Percentiles rank a stretch among this genome's conserved stretches.
Evolutionary conservation across 2,888 invertebrate genomes (phyloP).

Genomic region (Theretra japonica): DNA sequence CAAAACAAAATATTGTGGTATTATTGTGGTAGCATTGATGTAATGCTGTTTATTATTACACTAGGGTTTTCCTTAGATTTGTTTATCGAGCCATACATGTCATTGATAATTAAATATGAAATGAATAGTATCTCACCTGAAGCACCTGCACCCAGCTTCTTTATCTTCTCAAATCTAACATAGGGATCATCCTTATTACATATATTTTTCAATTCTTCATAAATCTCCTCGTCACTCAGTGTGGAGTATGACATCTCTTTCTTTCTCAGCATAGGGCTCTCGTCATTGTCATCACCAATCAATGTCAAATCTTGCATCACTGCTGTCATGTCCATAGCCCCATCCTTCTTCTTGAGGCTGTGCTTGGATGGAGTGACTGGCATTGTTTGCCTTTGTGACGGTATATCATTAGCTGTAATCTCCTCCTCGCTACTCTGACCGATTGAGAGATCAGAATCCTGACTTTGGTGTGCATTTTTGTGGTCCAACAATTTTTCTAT

Average conservation of each 20-base stretch:
- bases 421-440: slow-evolving; percentile 85
- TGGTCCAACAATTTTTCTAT: slow-evolving; percentile 91
- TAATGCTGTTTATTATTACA: too few relatives aligned
- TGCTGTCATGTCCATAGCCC: slow-evolving; percentile 65
- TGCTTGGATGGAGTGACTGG: slow-evolving; percentile 80
- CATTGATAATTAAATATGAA: not conserved
- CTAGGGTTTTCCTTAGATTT: not conserved
- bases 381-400: slow-evolving; percentile 81
- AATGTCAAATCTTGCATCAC: slow-evolving; percentile 74
- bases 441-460: slow-evolving; percentile 81
- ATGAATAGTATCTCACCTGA: slow-evolving; percentile 78
- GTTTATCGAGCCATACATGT: not conserved
- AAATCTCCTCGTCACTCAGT: slow-evolving; percentile 89
- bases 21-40: too few relatives aligned
- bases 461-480: slow-evolving; percentile 89
- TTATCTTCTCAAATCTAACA: slow-evolving; percentile 90
- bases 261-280: slow-evolving; percentile 86
- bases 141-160: slow-evolving; percentile 96
- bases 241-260: slow-evolving; percentile 83
- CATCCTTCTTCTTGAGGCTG: slow-evolving; percentile 72
- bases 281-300: slow-evolving; percentile 77
- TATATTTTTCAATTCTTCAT: slow-evolving; percentile 90
- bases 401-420: slow-evolving; percentile 67
- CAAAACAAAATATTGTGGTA: too few relatives aligned
- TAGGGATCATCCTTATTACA: slow-evolving; percentile 94